Evolutionary conservation across 1,140 invertebrate genomes (phyloP).

Genomic region (Mamestra configurata): DNA sequence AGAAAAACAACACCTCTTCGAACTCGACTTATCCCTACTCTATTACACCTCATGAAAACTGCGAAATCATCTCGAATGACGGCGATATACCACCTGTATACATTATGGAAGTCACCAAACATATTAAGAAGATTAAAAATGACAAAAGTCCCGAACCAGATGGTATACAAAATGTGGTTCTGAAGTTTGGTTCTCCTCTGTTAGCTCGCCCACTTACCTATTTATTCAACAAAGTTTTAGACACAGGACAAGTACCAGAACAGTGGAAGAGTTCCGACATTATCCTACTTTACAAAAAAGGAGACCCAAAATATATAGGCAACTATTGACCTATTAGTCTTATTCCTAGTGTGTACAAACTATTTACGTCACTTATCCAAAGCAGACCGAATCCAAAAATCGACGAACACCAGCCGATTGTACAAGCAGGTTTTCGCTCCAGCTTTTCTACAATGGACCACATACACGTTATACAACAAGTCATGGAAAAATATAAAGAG

Average conservation of each 20-base stretch:
- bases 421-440: constrained; percentile 52
- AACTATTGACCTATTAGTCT: constrained; percentile 7
- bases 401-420: constrained; percentile 47
- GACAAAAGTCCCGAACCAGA: neutral
- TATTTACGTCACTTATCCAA: constrained; percentile 49
- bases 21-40: no score
- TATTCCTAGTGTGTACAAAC: constrained; percentile 22
- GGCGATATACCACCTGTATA: neutral
- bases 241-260: neutral
- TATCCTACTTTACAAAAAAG: constrained; percentile 14
- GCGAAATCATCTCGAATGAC: neutral
- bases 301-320: neutral
- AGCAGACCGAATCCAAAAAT: no score
- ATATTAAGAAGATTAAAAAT: neutral
- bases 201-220: neutral
- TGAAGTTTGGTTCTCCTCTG: neutral
- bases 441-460: constrained; percentile 40
- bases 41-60: neutral
- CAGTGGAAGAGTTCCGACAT: neutral
- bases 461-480: neutral
- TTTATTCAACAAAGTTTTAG: neutral
- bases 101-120: neutral
- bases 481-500: constrained; percentile 12
- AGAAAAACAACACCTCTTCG: no score
- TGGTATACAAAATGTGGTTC: neutral